Evolutionary conservation across 2,797 vertebrate genomes (phyloP).

Genomic region (Lycodopsis pacificus): DNA sequence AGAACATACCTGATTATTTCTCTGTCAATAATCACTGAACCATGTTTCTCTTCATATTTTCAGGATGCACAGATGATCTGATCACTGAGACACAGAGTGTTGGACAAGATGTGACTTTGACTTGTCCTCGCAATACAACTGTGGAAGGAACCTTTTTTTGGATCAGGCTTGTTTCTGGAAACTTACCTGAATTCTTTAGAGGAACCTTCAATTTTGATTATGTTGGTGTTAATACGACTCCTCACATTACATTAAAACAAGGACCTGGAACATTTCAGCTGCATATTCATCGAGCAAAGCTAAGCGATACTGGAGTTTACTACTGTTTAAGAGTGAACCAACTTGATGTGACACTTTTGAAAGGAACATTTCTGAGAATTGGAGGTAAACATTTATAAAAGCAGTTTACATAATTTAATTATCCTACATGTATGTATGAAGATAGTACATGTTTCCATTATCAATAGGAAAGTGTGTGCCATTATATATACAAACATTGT

Average conservation of each 20-base stretch:
- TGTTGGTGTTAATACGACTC: rapidly evolving
- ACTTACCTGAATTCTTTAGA: slow-evolving; percentile 32
- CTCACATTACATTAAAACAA: background rate
- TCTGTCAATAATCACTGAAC: background rate
- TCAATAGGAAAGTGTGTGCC: too few relatives aligned
- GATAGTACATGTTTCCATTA: too few relatives aligned
- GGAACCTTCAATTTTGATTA: background rate
- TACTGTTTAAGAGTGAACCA: rapidly evolving
- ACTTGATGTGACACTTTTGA: background rate
- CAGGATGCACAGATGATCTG: slow-evolving; percentile 19
- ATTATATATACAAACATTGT: too few relatives aligned
- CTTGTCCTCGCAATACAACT: background rate
- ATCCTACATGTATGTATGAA: background rate
- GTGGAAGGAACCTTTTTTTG: background rate
- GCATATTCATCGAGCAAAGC: background rate
- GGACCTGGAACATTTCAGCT: background rate
- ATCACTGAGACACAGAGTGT: background rate
- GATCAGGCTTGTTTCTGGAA: slow-evolving; percentile 53
- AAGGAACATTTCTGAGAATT: slow-evolving; percentile 17
- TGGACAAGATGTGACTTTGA: slow-evolving; percentile 41
- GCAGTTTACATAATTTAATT: background rate
- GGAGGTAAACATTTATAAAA: slow-evolving; percentile 37
- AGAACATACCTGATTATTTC: background rate
- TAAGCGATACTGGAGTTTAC: slow-evolving; percentile 24
- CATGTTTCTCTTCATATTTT: background rate